Base-by-base conservation (phyloP, 2,797 vertebrate species). In the Toxotes lorentzi region DNA sequence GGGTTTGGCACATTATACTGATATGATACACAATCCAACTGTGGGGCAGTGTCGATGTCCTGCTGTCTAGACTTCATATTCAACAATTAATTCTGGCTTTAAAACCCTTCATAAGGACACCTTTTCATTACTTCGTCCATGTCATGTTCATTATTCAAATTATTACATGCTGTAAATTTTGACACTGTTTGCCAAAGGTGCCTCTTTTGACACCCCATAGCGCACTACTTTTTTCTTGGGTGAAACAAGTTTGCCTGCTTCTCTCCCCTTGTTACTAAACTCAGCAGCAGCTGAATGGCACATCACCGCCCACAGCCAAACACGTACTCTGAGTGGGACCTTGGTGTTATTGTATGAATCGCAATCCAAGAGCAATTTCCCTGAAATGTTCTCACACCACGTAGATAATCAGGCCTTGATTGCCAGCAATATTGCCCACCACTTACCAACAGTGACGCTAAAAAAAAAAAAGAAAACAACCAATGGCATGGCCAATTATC, bases 341-440 rank as follows among this genome's bases (percentile, higher is more conserved):
- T 65, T n/a, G 17, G 53, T 62, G 70, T 66, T 64, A 58, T 57
- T 35, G 34, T 10, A 43, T 9, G 57, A 45, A 54, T 51, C 74
- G 65, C 76, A 82, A 76, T 82, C 51, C 71, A 24, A 64, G 30
- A 70, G 66, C 74, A 81, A 83, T 88, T 81, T 83, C 45, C 78
- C 73, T 48, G 0, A 75, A 88, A 86, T 59, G 65, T 69, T 86
- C 71, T 76, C 81, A 61, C 83, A 47, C 47, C 71, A 67, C 9
- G 30, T 16, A 81, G 56, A 90, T 87, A 91, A 91, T 88, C 63
- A 58, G 38, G 48, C 24, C 81, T 65, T 87, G 84, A 91, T 90
- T 91, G 81, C 61, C 16, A 70, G 75, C 19, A 2, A 58, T 38
- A 63, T 77, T 57, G 57, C 81, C 58, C 64, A 40, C 71, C 72